These are phyloP conservation scores for Lichenostomus cassidix DNA, from an alignment of 2,113 vertebrate genomes.

Conservation along the genomic window DNA sequence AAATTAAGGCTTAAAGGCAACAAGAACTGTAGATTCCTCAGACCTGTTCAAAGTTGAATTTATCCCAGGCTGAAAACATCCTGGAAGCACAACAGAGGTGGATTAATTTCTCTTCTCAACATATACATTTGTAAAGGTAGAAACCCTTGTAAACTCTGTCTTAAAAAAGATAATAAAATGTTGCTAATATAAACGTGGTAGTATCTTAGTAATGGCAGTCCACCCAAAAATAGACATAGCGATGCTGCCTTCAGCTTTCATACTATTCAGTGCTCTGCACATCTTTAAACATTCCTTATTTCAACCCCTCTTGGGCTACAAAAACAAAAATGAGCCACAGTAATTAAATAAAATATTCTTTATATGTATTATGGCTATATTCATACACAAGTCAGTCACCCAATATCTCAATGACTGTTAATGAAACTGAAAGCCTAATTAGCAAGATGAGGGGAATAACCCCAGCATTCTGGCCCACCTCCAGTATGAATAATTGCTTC, in stretches of 20 bases:
- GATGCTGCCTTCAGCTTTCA: neutral
- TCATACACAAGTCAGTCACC: neutral
- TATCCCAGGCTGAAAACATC: neutral
- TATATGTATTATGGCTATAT: neutral
- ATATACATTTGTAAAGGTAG: neutral
- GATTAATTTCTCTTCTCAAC: neutral
- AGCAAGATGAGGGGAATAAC: constrained; percentile 59
- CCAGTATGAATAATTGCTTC: constrained; percentile 59
- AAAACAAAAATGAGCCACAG: neutral
- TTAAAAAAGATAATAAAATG: neutral
- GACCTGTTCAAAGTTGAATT: neutral
- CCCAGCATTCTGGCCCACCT: constrained; percentile 18
- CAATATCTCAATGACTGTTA: constrained; percentile 39
- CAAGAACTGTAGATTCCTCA: neutral
- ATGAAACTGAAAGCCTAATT: constrained; percentile 67
- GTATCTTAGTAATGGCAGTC: neutral
- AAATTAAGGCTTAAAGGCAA: neutral
- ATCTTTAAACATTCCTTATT: neutral
- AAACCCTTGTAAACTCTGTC: neutral
- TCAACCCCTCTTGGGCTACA: neutral
- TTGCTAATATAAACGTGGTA: neutral
- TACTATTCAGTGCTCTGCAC: neutral
- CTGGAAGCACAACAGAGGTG: neutral
- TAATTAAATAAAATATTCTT: neutral
- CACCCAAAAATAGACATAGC: neutral